A percentile compares a stretch with the other conserved stretches of the same genome.
Conservation (phyloP, 2,113 vertebrate species). For the Halcyon senegalensis region DNA sequence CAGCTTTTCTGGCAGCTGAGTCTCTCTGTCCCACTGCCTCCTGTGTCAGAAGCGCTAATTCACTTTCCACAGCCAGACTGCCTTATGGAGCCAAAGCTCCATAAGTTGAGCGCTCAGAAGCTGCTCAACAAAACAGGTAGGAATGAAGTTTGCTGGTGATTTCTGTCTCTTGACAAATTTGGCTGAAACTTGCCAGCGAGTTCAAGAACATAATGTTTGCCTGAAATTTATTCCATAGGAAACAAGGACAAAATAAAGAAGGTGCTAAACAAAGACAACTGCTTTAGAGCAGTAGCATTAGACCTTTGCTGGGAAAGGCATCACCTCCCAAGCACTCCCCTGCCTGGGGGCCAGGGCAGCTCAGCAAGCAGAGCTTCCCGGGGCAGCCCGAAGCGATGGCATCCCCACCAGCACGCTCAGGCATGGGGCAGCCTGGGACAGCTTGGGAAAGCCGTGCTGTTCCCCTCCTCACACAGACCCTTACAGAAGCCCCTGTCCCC, state of each 20-base stretch:
- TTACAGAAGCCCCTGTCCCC: background rate
- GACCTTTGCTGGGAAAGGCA: background rate
- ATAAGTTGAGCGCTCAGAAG: background rate
- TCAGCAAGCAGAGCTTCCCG: background rate
- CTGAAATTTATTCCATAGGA: background rate
- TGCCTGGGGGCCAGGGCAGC: background rate
- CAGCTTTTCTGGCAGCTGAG: background rate
- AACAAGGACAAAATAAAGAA: background rate
- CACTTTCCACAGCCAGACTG: background rate
- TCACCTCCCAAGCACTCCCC: background rate
- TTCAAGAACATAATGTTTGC: background rate
- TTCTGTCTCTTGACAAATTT: background rate
- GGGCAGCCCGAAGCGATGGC: background rate
- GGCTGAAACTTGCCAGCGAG: background rate
- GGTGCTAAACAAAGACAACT: background rate
- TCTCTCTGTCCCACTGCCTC: background rate
- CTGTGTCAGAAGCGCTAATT: accelerated
- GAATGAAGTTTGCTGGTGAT: background rate
- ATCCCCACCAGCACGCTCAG: background rate
- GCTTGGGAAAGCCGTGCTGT: accelerated
- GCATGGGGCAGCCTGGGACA: accelerated
- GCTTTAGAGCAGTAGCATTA: background rate
- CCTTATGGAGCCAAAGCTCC: background rate
- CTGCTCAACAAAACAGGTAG: background rate
- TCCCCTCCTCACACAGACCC: background rate